Percentiles rank a stretch among this genome's conserved stretches.
Conservation (phyloP, 2,888 invertebrate genomes). For the Ctena decussata region DNA sequence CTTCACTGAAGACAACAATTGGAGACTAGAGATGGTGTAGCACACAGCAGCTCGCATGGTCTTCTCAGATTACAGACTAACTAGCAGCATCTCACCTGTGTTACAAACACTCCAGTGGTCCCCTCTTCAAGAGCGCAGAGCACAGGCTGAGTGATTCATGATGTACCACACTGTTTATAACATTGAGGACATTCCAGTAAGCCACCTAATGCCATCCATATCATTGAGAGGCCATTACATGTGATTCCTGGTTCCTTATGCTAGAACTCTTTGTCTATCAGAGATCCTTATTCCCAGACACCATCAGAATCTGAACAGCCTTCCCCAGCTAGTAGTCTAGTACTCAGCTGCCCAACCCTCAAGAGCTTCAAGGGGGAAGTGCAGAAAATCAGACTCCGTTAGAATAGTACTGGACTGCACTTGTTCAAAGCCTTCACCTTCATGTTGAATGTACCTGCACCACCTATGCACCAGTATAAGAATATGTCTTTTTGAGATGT, state of each 20-base stretch:
- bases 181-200: conserved; percentile 2
- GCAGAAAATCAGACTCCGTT: not conserved
- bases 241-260: conserved; percentile 11
- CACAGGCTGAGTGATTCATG: not conserved
- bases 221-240: conserved; percentile 17
- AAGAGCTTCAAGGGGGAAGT: conserved; percentile 26
- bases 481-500: too few species aligned
- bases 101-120: not conserved
- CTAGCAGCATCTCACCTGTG: not conserved
- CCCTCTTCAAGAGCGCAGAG: not conserved
- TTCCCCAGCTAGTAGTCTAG: not conserved
- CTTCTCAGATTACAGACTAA: conserved; percentile 18
- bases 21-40: conserved; percentile 32
- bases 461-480: not conserved
- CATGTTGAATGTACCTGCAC: not conserved
- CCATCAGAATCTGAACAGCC: conserved; percentile 3
- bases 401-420: not conserved
- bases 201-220: not conserved
- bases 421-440: not conserved
- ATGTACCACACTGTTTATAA: not conserved
- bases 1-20: not conserved
- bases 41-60: conserved; percentile 6
- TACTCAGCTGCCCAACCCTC: not conserved
- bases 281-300: conserved; percentile 20
- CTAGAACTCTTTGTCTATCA: conserved; percentile 12